phyloP scores from a whole-genome alignment of 92 coral and sea anemone genomes.

The Muricea muricata region DNA sequence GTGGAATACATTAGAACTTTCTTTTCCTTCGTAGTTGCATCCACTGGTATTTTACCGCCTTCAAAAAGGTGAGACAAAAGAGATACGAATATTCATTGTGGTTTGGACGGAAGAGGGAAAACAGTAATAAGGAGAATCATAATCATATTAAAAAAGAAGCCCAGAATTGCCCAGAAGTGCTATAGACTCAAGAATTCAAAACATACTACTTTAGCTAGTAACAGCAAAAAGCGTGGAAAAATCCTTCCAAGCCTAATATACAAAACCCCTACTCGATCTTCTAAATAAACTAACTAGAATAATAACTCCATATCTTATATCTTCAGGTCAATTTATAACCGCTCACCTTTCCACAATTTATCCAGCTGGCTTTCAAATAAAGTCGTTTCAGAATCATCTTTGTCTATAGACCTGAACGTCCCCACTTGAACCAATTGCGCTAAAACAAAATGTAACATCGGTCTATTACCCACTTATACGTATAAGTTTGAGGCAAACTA shows the following conservation, averaged over 20 bases:
- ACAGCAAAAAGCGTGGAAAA: no score
- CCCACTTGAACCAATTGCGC: slow-evolving; percentile 33
- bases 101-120: background rate
- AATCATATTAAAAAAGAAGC: no score
- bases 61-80: background rate
- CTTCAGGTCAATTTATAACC: background rate
- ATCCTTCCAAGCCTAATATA: no score
- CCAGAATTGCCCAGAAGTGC: no score
- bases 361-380: slow-evolving; percentile 7
- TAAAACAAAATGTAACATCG: background rate
- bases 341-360: slow-evolving; percentile 40
- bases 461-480: no score
- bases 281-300: no score
- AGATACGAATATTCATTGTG: background rate
- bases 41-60: slow-evolving; percentile 33
- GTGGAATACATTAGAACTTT: slow-evolving; percentile 12
- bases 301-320: no score
- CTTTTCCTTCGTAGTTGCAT: slow-evolving; percentile 5
- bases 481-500: no score
- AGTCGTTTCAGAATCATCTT: background rate
- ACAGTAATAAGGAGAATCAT: no score
- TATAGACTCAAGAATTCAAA: no score
- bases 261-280: no score
- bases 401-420: background rate
- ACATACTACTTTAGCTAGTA: no score